A percentile compares a stretch with the other conserved stretches of the same genome.
Evolutionary conservation across 2,888 invertebrate genomes (phyloP).

Genomic region (Patella pellucida): DNA sequence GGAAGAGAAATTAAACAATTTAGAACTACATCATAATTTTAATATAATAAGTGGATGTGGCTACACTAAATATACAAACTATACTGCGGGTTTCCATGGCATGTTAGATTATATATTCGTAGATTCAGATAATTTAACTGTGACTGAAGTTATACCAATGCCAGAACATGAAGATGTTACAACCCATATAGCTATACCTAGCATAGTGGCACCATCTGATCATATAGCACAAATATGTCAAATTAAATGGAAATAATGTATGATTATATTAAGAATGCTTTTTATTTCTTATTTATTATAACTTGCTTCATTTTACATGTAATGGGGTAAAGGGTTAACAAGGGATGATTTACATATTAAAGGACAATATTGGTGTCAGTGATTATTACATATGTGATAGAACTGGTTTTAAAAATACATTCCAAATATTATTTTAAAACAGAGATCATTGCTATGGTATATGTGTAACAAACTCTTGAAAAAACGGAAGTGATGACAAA

Average conservation of each 20-base stretch:
- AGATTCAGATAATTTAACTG: constrained; percentile 73
- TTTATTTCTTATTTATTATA: neutral
- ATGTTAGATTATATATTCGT: constrained; percentile 94
- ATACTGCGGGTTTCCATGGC: constrained; percentile 83
- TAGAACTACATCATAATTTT: constrained; percentile 75
- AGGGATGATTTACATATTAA: too few relatives aligned
- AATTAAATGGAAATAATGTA: constrained; percentile 51
- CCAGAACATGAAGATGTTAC: constrained; percentile 84
- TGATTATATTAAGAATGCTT: too few relatives aligned
- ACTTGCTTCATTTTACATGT: too few relatives aligned
- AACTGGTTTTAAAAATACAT: too few relatives aligned
- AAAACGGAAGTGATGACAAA: too few relatives aligned
- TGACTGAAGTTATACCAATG: constrained; percentile 81
- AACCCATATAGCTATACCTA: constrained; percentile 85
- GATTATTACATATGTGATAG: too few relatives aligned
- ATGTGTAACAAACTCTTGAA: too few relatives aligned
- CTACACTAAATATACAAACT: constrained; percentile 87
- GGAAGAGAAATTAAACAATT: constrained; percentile 76
- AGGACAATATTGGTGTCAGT: too few relatives aligned
- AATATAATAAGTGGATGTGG: constrained; percentile 85
- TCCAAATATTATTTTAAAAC: too few relatives aligned
- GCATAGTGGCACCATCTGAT: constrained; percentile 91
- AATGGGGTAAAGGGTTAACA: too few relatives aligned
- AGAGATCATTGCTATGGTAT: too few relatives aligned
- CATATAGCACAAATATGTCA: constrained; percentile 85